A percentile compares a stretch with the other conserved stretches of the same genome.
Evolutionary conservation across 2,797 vertebrate genomes (phyloP).

Genomic region (Eurystomus glaucurus): DNA sequence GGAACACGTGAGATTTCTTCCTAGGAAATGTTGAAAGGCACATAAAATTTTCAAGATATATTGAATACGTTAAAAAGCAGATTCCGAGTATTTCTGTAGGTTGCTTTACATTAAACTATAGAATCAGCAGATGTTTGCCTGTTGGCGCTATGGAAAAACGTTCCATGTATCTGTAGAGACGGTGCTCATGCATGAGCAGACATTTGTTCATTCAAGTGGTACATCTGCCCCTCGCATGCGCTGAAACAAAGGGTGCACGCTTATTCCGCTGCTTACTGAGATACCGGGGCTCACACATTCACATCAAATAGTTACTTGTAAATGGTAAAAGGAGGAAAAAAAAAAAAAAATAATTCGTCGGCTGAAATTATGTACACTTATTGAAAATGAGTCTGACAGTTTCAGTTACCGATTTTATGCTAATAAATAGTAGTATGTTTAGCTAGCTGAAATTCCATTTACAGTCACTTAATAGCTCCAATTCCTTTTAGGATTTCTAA

Average conservation of each 20-base stretch:
- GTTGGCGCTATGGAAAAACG: neutral
- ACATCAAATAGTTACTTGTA: neutral
- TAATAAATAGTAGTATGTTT: neutral
- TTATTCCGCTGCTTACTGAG: neutral
- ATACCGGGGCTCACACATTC: neutral
- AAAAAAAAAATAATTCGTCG: neutral
- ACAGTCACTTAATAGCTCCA: neutral
- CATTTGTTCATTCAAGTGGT: slow-evolving; percentile 2
- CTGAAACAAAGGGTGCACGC: neutral
- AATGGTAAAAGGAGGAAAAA: neutral
- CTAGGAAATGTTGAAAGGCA: slow-evolving; percentile 64
- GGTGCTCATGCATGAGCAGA: neutral
- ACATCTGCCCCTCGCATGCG: neutral
- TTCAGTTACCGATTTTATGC: neutral
- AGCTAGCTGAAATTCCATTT: neutral
- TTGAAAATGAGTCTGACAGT: neutral
- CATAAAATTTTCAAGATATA: neutral
- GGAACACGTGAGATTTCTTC: neutral
- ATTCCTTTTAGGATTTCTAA: neutral
- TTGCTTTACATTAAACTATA: neutral
- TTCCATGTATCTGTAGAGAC: neutral
- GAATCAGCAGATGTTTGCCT: slow-evolving; percentile 50
- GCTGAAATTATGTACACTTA: neutral
- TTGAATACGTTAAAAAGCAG: neutral
- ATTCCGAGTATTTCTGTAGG: neutral